Base-by-base conservation (phyloP, 2,888 invertebrate genomes). In the Archips crataeganus region DNA sequence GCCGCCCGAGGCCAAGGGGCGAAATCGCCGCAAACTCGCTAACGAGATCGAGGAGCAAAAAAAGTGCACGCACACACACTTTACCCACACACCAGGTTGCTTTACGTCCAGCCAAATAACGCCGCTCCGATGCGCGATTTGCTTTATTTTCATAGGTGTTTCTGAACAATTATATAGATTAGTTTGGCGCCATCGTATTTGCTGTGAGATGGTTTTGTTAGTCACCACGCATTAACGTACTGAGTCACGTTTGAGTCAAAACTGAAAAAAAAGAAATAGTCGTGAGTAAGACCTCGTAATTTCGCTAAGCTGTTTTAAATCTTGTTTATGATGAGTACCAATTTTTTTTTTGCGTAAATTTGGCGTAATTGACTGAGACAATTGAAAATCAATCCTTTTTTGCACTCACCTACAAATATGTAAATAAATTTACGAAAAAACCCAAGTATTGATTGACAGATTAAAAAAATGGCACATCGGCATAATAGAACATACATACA, bases 221-320 rank as follows among this genome's bases (percentile, higher is more conserved):
- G 89, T 93, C 92, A 77, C 78, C 84, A 88, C 87, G 87, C 88
- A 88, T 81, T 62, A 87, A 87, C 80, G 86, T 78, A 78, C 78
- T 93, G 93, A 93, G 80, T 94, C 93, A 94, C 82, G 59, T 60
- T 88, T 89, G 90, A 90, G 84, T 91, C 89, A 88, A 92, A 92
- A 89, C 85, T 86, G 86, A 89, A 90, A 74, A 86, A 87, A 79
- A 86, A 81, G 87, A 84, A 84, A 79, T 80, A 81, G 81, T 81
- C 80, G 79, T 87, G 88, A 88, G 87, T 91, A 90, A 91, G 80
- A 74, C 67, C 49, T 47, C 62, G 68, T 65, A 72, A 75, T 71
- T 61, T 70, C 47, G 59, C n/a, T 60, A 59, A 70, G 39, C 62
- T 59, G 66, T 67, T 36, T 59, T 49, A 71, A 71, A 61, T 70